A percentile compares a stretch with the other conserved stretches of the same genome.
Conservation (phyloP, 2,888 invertebrate species). For the Nasonovia ribisnigri region DNA sequence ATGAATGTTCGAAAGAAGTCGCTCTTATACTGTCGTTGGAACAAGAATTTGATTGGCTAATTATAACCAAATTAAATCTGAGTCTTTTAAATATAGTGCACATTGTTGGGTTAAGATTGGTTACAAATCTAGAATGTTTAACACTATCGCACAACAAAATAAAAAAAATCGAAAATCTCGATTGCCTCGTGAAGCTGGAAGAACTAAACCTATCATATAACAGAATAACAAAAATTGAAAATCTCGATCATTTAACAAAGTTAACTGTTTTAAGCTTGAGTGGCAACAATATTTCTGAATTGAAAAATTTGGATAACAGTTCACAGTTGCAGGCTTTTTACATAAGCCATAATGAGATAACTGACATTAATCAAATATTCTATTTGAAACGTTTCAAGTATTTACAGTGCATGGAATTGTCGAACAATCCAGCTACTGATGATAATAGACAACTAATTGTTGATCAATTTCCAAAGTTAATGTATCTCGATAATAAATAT, state of each 20-base stretch:
- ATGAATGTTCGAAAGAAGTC: neutral
- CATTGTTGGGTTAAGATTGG: neutral
- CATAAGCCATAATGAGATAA: neutral
- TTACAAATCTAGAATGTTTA: neutral
- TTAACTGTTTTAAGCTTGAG: neutral
- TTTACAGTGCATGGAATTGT: neutral
- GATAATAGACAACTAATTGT: neutral
- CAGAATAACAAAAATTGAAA: conserved; percentile 11
- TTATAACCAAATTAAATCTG: conserved; percentile 22
- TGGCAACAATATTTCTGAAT: neutral
- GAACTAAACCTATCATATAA: conserved; percentile 27
- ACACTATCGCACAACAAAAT: conserved; percentile 10
- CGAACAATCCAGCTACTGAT: neutral
- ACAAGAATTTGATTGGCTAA: conserved; percentile 23
- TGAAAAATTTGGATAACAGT: conserved; percentile 28
- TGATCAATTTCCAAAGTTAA: neutral
- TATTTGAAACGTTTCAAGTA: conserved; percentile 8
- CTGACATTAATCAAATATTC: neutral
- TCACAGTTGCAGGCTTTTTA: neutral
- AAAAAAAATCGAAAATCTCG: conserved; percentile 4
- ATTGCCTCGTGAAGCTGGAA: neutral
- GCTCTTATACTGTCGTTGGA: conserved; percentile 7
- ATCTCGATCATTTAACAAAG: neutral
- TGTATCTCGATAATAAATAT: neutral
- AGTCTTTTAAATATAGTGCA: neutral